Evolutionary conservation across 2,113 vertebrate species (phyloP).

Genomic region (Dasypus novemcinctus): DNA sequence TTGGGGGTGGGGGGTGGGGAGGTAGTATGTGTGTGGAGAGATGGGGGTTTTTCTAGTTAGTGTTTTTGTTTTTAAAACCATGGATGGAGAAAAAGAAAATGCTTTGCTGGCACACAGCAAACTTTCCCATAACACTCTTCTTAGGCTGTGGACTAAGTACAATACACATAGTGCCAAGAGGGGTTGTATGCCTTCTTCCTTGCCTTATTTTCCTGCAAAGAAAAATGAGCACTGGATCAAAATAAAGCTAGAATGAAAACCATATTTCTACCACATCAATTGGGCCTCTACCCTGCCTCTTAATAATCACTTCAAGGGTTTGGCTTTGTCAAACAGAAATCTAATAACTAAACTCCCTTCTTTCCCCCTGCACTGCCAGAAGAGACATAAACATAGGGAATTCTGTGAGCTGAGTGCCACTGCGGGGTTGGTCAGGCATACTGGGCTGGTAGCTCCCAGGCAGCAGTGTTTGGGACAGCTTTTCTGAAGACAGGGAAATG

Average conservation of each 20-base stretch:
- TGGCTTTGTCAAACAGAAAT: conserved; percentile 52
- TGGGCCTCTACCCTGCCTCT: conserved; percentile 30
- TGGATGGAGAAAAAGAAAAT: conserved; percentile 63
- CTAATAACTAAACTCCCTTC: conserved; percentile 26
- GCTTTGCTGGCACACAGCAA: conserved; percentile 47
- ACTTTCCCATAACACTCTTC: conserved; percentile 72
- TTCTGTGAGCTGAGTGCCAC: not conserved
- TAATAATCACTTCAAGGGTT: conserved; percentile 42
- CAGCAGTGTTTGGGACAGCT: not conserved
- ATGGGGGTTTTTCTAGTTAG: conserved; percentile 63
- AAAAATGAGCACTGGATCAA: conserved; percentile 44
- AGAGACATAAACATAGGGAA: not conserved
- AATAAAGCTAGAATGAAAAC: conserved; percentile 66
- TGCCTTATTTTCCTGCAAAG: not conserved
- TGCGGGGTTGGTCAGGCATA: not conserved
- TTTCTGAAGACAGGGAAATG: not conserved
- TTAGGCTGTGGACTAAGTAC: conserved; percentile 66
- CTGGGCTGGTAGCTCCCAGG: not conserved
- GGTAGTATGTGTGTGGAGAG: not conserved
- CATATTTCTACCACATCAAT: conserved; percentile 45
- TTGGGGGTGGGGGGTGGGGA: not conserved
- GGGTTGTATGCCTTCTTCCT: conserved; percentile 39
- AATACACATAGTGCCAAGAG: conserved; percentile 56
- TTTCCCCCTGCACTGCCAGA: not conserved
- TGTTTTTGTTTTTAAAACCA: conserved; percentile 65